These are phyloP conservation scores for Phaonia tiefii DNA, from an alignment of 2,888 invertebrate species.

Conservation along the genomic window DNA sequence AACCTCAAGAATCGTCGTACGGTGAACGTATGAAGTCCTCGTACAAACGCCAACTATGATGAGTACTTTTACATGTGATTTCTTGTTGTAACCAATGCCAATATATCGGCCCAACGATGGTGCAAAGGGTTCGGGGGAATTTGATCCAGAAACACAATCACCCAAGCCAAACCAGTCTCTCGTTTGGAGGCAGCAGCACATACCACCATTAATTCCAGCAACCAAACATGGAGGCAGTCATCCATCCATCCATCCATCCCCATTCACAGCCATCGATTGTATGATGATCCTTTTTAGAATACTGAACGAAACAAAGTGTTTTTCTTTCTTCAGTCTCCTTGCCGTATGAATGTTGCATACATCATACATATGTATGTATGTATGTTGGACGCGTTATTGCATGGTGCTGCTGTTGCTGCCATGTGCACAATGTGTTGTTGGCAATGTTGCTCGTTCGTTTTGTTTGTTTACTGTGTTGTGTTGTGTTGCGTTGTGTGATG, in stretches of 20 bases:
- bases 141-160: constrained; percentile 33
- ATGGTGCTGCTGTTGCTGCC: not conserved
- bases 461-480: constrained; percentile 44
- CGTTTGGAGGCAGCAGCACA: constrained; percentile 45
- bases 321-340: not conserved
- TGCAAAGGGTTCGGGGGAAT: constrained; percentile 41
- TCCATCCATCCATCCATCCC: constrained; percentile 43
- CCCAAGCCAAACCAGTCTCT: constrained; percentile 29
- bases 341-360: too few relatives aligned
- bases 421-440: constrained; percentile 14
- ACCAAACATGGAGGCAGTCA: constrained; percentile 32
- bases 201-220: constrained; percentile 56
- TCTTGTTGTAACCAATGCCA: constrained; percentile 56
- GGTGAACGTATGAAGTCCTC: constrained; percentile 26
- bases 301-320: constrained; percentile 53
- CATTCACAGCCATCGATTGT: constrained; percentile 60
- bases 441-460: constrained; percentile 31
- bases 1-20: constrained; percentile 51
- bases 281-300: constrained; percentile 63
- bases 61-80: constrained; percentile 42
- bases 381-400: not conserved
- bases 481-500: constrained; percentile 47
- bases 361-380: not conserved
- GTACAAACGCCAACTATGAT: constrained; percentile 10
- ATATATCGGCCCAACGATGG: constrained; percentile 35